Base-by-base conservation (phyloP, 2,888 invertebrate genomes). In the Oscheius sp. region DNA sequence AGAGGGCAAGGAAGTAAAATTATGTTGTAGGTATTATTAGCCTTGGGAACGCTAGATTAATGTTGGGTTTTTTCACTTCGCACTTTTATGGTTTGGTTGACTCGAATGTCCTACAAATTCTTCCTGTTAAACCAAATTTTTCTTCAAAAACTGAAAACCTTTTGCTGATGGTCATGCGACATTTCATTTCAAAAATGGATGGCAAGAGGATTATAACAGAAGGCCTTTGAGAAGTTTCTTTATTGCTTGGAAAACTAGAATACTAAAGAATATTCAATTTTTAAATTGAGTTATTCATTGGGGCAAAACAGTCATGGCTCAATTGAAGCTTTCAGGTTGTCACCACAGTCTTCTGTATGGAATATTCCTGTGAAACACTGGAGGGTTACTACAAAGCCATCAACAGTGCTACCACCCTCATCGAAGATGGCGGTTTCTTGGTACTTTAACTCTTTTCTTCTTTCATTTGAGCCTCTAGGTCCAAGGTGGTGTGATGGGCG, bases 401-500 rank as follows among this genome's bases (percentile, higher is more conserved):
- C 8, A 68, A 67, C 33, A 73, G 72, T 51, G 83, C 83, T 8
- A 76, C 75, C 32, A 73, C 73, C 22, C 70, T 85, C 12, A 79
- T 85, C 33, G 81, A 81, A 59, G 80, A 83, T 20, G 82, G 80
- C 8, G 85, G 85, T 44, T 85, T 73, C 59, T 65, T 84, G 68
- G 78, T 82, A 50, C 24, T 66, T 28, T n/a, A n/a, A n/a, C n/a
- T n/a, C n/a, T n/a, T n/a, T n/a, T n/a, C 24, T 30, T 12, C 24
- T 30, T 28, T 30, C 12, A n/a, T n/a, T n/a, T 12, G 22, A 44
- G 9, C 22, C 14, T 38, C 32, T 59, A 79, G 75, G 72, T 80
- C n/a, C 82, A 84, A 71, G 85, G 85, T 12, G 85, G 85, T 2
- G 83, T 85, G 9, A 68, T 85, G 26, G 77, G 83, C 26, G 85